phyloP scores from a whole-genome alignment of 1,140 invertebrate species.

The Diorhabda elongata region DNA sequence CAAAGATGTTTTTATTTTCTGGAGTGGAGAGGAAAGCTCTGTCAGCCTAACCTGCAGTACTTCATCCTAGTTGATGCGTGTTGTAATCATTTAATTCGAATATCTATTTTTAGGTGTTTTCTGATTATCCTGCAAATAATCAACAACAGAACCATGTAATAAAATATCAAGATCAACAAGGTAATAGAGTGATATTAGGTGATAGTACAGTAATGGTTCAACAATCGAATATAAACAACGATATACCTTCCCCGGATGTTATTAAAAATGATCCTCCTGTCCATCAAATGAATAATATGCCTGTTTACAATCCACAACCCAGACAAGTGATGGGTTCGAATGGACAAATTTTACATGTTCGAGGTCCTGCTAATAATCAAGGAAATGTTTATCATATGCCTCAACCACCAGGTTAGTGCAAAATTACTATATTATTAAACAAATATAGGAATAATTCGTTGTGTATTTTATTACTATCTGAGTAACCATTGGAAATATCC shows the following conservation, averaged over 20 bases:
- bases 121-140: conserved; percentile 26
- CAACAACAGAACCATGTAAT: conserved; percentile 33
- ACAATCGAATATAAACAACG: conserved; percentile 27
- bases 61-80: too few species aligned
- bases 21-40: too few species aligned
- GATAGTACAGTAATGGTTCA: conserved; percentile 40
- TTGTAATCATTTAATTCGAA: background rate
- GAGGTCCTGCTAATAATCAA: conserved; percentile 25
- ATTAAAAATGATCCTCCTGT: conserved; percentile 29
- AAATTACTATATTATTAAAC: too few species aligned
- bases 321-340: conserved; percentile 53
- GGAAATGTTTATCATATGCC: background rate
- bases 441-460: too few species aligned
- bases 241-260: conserved; percentile 32
- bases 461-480: too few species aligned
- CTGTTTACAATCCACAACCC: conserved; percentile 33
- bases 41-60: too few species aligned
- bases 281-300: conserved; percentile 31
- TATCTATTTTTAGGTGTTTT: conserved; percentile 28
- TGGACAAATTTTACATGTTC: conserved; percentile 56
- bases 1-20: too few species aligned
- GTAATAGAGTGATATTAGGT: conserved; percentile 34
- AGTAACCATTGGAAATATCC: too few species aligned
- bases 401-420: background rate
- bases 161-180: conserved; percentile 39